phyloP scores from a whole-genome alignment of 2,113 vertebrate genomes.

The Phainopepla nitens region DNA sequence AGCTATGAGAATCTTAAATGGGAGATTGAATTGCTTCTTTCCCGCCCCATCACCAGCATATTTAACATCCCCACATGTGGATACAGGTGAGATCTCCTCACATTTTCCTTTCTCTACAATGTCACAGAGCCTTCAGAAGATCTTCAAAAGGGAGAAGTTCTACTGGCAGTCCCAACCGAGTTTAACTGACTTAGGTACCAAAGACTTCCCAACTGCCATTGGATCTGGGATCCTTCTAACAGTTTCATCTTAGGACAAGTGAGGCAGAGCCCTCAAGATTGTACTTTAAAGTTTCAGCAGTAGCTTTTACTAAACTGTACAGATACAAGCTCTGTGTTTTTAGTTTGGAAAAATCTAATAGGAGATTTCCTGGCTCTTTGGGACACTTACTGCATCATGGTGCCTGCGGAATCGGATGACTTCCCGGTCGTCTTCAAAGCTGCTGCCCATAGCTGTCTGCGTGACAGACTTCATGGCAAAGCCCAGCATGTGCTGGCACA shows the following conservation, averaged over 20 bases:
- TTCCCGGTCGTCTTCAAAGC: constrained; percentile 82
- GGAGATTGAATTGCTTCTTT: background rate
- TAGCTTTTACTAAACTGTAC: background rate
- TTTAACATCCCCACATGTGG: background rate
- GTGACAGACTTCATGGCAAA: constrained; percentile 92
- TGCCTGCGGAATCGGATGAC: constrained; percentile 90
- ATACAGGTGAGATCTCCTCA: background rate
- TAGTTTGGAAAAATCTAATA: background rate
- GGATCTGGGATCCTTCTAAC: too few relatives aligned
- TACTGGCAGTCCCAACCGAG: background rate
- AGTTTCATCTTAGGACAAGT: too few relatives aligned
- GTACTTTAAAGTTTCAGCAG: background rate
- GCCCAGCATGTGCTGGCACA: constrained; percentile 91
- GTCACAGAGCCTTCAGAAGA: background rate
- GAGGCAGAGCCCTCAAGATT: too few relatives aligned
- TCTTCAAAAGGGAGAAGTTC: background rate
- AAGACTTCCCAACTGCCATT: background rate
- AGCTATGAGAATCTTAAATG: background rate
- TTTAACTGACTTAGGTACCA: background rate
- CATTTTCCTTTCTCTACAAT: background rate
- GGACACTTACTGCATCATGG: constrained; percentile 84
- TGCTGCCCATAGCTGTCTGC: constrained; percentile 85
- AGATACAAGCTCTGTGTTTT: background rate
- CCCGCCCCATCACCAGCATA: background rate
- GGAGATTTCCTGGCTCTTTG: background rate